A percentile compares a stretch with the other conserved stretches of the same genome.
These are phyloP conservation scores for Notechis scutatus DNA, from an alignment of 2,113 vertebrate genomes.

Conservation along the genomic window DNA sequence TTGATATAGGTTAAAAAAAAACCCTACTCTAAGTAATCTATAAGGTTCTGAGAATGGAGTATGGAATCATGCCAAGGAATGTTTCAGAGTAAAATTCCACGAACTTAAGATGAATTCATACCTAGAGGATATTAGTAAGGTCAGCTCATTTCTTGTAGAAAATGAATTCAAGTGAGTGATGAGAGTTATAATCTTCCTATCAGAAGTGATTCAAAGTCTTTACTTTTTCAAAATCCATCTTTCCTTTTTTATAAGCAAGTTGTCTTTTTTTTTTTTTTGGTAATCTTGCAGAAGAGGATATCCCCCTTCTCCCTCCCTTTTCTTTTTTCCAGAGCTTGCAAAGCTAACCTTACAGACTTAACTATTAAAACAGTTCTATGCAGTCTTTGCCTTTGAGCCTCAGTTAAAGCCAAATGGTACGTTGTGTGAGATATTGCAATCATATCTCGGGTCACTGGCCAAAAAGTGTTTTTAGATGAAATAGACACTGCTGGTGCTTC, in stretches of 20 bases:
- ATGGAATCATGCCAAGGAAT: not conserved
- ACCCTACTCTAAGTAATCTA: not conserved
- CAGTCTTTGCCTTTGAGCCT: not conserved
- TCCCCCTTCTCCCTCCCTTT: not conserved
- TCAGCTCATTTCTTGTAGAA: not conserved
- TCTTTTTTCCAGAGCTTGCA: not conserved
- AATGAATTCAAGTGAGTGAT: not conserved
- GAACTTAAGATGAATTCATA: not conserved
- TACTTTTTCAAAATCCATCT: not conserved
- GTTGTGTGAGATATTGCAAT: not conserved
- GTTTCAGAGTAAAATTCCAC: not conserved
- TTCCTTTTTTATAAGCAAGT: not conserved
- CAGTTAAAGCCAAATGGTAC: not conserved
- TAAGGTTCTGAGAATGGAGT: not conserved
- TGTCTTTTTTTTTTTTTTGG: not conserved
- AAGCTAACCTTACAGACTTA: not conserved
- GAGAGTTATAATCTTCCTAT: not conserved
- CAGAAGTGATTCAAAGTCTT: not conserved
- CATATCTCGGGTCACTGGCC: not conserved
- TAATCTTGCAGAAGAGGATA: not conserved
- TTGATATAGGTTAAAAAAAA: not conserved
- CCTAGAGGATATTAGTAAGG: not conserved
- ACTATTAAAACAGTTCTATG: not conserved
- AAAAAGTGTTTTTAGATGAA: not conserved
- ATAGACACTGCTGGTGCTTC: not conserved